Evolutionary conservation across 2,113 vertebrate genomes (phyloP), one percentile per base, ranked within the genome.

Genomic region (Corythoichthys haematopterus): DNA sequence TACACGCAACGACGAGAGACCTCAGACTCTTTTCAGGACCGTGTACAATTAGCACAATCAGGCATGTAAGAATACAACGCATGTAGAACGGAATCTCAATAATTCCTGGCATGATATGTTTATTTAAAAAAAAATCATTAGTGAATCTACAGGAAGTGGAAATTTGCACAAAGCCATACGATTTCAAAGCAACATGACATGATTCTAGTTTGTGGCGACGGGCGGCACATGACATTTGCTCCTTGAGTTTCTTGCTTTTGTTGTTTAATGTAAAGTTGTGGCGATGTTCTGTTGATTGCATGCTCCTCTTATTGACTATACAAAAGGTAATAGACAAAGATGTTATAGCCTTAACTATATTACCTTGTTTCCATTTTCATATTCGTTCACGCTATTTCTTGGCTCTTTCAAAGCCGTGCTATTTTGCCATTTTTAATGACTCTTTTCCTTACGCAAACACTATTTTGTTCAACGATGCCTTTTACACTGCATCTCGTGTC

Each of bases 21-120:
- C 77, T 87, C 82, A 82, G 78, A 73, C 67, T 66, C 74, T 68
- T 84, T 88, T 85, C 84, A 89, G 91, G 82, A 88, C 73, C 72
- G 78, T 89, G 88, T 90, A 86, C 82, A 80, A 90, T 89, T 91
- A 93, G 82, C 86, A 91, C 84, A 89, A 86, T 88, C 72, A 82
- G 93, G 94, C 95, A 93, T 92, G 95, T 93, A 87, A 84, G 87
- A 88, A 89, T 89, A 91, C 91, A 91, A 81, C 90, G 96, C 97
- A 98, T 98, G 97, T 93, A 89, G 90, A 92, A 88, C 88, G 91
- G 88, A 93, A 88, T 93, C 87, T 86, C 84, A 87, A 70, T 78
- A 84, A 87, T 93, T 87, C 86, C 76, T 85, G 94, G 95, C 95
- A 98, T 97, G 96, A 90, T 92, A 92, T 91, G 92, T 60, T 61